These are phyloP conservation scores for Bagarius yarrelli DNA, from an alignment of 2,113 vertebrate species.

Conservation along the genomic window DNA sequence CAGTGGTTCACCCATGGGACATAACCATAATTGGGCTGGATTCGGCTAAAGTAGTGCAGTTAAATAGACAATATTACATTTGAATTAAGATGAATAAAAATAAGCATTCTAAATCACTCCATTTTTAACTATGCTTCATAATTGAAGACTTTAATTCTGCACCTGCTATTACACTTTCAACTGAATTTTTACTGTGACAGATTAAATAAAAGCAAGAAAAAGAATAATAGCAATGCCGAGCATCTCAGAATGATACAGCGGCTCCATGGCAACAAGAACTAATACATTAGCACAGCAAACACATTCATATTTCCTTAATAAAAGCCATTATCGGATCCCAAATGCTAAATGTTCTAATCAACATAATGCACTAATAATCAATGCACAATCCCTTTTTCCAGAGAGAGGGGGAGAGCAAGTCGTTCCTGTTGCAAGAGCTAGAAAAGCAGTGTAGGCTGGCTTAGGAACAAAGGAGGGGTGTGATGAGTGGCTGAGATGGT, in stretches of 20 bases:
- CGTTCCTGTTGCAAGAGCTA: constrained; percentile 14
- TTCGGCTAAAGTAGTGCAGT: constrained; percentile 24
- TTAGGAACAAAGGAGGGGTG: constrained; percentile 33
- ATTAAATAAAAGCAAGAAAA: background rate
- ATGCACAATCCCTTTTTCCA: background rate
- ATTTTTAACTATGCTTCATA: background rate
- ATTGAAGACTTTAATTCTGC: constrained; percentile 1
- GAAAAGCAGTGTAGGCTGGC: constrained; percentile 20
- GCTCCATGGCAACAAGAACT: background rate
- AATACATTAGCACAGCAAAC: background rate
- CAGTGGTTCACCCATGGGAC: background rate
- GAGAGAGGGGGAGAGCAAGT: background rate
- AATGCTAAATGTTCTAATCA: constrained; percentile 18
- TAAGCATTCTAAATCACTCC: background rate
- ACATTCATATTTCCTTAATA: constrained; percentile 10
- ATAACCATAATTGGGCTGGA: background rate
- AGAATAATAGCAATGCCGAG: background rate
- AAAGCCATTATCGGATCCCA: background rate
- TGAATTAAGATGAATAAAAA: constrained; percentile 17
- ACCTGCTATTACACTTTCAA: background rate
- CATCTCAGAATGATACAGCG: background rate
- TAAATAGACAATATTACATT: constrained; percentile 28
- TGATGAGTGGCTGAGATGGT: constrained; percentile 9
- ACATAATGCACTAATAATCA: constrained; percentile 14
- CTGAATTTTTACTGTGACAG: background rate